phyloP scores from a whole-genome alignment of 2,888 invertebrate species.

The Phortica magna region DNA sequence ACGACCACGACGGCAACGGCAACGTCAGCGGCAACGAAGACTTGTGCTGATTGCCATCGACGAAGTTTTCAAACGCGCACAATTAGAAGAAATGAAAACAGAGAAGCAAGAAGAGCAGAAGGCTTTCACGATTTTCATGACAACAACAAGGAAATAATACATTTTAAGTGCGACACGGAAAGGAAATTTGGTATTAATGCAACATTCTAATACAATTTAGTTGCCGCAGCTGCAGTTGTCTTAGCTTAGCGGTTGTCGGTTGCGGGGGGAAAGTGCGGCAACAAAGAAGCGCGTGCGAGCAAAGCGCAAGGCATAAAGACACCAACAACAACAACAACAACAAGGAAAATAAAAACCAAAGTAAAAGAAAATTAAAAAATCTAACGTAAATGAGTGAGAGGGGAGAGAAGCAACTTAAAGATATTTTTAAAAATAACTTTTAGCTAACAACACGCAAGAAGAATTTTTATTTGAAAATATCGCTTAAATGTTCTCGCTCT shows the following conservation, averaged over 20 bases:
- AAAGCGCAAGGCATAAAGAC: neutral
- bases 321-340: constrained; percentile 25
- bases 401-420: constrained; percentile 42
- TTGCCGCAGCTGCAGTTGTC: constrained; percentile 13
- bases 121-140: neutral
- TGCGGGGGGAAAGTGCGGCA: neutral
- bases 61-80: neutral
- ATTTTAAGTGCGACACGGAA: constrained; percentile 30
- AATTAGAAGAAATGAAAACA: neutral
- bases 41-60: neutral
- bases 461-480: constrained; percentile 69
- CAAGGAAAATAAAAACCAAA: constrained; percentile 23
- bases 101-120: neutral
- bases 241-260: no score
- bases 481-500: neutral
- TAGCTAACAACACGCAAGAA: constrained; percentile 75
- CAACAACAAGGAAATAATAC: constrained; percentile 14
- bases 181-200: constrained; percentile 38
- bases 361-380: constrained; percentile 48
- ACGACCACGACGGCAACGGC: neutral
- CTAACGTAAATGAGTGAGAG: constrained; percentile 36
- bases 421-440: constrained; percentile 76
- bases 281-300: neutral
- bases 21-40: neutral
- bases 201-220: constrained; percentile 45